Evolutionary conservation across 2,797 vertebrate species (phyloP), one percentile per base, ranked within the genome.

Genomic region (Sebastes oblongus): DNA sequence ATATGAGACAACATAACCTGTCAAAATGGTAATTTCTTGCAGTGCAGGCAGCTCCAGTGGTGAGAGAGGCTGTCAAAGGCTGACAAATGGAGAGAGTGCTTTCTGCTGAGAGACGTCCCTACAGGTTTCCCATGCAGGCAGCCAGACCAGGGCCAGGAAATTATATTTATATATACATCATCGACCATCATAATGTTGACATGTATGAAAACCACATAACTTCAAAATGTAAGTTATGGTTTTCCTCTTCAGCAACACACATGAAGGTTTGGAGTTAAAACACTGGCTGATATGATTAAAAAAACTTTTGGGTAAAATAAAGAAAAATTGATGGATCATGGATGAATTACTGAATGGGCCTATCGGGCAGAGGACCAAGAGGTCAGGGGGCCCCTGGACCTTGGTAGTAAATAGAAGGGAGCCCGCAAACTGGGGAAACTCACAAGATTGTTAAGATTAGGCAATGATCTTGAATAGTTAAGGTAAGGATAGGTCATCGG

Each of bases 11-110:
- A 30, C 22, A 32, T 65, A 76, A 84, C 32, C 50, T 72, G 16
- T 73, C 25, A 66, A 77, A 87, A 46, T 27, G 25, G 34, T 36
- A 2, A 74, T 83, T 90, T 91, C 83, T 92, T 94, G 87, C 85
- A 92, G 91, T 79, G 86, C 86, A 89, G 69, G 60, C 75, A 83
- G 83, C 83, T 73, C 83, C 59, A 32, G 74, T 83, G 74, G 64
- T 62, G 76, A 84, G 87, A 84, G 66, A 82, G 75, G 68, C 75
- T 90, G 87, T 89, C 89, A 85, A 56, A 89, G 77, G 69, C 84
- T 93, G 90, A 93, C 85, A 92, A 92, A 93, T 93, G 91, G 91
- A 90, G 78, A 91, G 84, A 92, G 93, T 87, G 91, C 88, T 92
- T 91, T 94, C 78, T 91, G 89, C 92, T 92, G 85, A 91, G 89